phyloP scores from a whole-genome alignment of 2,113 vertebrate genomes.

The Cervus canadensis region DNA sequence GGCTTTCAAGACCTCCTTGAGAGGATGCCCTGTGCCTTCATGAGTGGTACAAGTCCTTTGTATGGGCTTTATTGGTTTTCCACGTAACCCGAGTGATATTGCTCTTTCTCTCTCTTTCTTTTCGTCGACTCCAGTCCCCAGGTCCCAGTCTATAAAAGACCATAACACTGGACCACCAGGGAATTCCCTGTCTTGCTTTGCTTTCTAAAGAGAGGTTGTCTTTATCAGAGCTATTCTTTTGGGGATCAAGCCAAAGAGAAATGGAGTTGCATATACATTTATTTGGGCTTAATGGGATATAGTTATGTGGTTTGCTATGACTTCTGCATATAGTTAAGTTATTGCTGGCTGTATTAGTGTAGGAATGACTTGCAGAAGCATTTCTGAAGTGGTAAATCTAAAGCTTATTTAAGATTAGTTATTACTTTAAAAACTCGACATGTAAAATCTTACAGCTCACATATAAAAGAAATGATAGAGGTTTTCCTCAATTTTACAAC shows the following conservation, averaged over 20 bases:
- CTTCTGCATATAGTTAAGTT: not conserved
- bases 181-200: not conserved
- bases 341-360: not conserved
- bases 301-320: not conserved
- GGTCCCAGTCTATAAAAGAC: too few relatives aligned
- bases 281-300: not conserved
- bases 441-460: not conserved
- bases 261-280: not conserved
- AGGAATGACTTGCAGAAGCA: not conserved
- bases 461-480: not conserved
- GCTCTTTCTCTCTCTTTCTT: too few relatives aligned
- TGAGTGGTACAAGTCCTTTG: too few relatives aligned
- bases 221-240: not conserved
- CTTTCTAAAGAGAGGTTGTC: not conserved
- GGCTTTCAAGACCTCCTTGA: too few relatives aligned
- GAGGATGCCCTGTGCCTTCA: too few relatives aligned
- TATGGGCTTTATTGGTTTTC: too few relatives aligned
- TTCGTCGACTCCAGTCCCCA: too few relatives aligned
- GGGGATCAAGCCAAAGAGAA: not conserved
- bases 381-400: not conserved
- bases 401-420: not conserved
- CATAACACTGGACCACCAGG: not conserved
- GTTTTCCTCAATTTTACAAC: constrained; percentile 3
- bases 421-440: not conserved
- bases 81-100: too few relatives aligned